Conservation (phyloP, 2,888 invertebrate species). For the Drosophila meridionalis region DNA sequence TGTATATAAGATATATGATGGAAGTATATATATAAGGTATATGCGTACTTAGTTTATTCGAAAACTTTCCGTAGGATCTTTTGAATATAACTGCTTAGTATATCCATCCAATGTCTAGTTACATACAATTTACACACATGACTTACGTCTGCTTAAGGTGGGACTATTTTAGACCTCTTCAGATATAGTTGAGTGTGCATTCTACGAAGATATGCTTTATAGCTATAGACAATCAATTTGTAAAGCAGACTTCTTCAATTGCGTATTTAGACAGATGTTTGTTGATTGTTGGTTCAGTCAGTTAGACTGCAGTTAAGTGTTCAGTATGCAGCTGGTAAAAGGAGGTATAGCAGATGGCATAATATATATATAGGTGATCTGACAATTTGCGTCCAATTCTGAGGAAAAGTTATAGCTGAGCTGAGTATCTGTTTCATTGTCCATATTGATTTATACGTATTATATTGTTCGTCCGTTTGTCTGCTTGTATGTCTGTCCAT, state of each 20-base stretch:
- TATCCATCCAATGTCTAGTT: neutral
- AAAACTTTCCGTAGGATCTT: neutral
- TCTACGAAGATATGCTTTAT: too few species aligned
- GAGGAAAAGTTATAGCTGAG: neutral
- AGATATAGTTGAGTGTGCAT: neutral
- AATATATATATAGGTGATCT: neutral
- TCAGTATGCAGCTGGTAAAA: neutral
- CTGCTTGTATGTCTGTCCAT: too few species aligned
- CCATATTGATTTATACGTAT: too few species aligned
- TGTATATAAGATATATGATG: too few species aligned
- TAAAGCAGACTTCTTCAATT: neutral
- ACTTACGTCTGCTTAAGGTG: neutral
- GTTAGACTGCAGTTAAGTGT: neutral
- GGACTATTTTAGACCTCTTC: neutral
- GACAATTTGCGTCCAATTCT: too few species aligned
- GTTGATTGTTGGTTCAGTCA: neutral
- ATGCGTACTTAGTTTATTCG: too few species aligned
- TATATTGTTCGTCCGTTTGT: too few species aligned
- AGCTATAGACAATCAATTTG: neutral
- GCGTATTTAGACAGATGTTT: neutral
- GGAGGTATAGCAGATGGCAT: neutral
- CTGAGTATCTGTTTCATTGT: neutral
- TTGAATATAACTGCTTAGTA: neutral
- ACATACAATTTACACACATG: neutral
- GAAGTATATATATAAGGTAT: too few species aligned